A percentile compares a stretch with the other conserved stretches of the same genome.
Conservation (phyloP, 2,888 invertebrate species). For the Agrochola macilenta region DNA sequence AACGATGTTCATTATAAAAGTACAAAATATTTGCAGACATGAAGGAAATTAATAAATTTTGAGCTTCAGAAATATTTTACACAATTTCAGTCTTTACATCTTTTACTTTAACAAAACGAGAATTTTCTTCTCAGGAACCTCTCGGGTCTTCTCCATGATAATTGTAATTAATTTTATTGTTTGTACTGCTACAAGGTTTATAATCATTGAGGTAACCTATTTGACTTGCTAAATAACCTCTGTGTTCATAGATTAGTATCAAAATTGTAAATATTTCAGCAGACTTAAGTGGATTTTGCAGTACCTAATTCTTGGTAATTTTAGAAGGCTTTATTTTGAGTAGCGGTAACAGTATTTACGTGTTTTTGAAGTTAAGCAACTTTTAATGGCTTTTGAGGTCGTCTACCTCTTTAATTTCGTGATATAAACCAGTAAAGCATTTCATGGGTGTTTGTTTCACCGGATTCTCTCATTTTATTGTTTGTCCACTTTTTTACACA, state of each 20-base stretch:
- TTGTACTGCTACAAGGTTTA: conserved; percentile 42
- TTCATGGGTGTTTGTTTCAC: not conserved
- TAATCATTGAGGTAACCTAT: conserved; percentile 52
- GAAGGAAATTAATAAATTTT: conserved; percentile 37
- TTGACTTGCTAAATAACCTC: conserved; percentile 60
- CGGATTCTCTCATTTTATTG: not conserved
- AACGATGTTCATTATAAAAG: not conserved
- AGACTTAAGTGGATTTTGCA: conserved; percentile 41
- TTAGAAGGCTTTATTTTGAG: conserved; percentile 4
- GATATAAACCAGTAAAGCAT: not conserved
- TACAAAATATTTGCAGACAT: conserved; percentile 18
- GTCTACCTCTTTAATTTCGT: not conserved
- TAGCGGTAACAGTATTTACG: not conserved
- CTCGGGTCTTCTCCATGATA: conserved; percentile 49
- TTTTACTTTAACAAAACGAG: conserved; percentile 32
- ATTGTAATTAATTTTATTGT: conserved; percentile 66
- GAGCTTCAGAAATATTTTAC: conserved; percentile 9
- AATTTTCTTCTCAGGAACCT: conserved; percentile 34
- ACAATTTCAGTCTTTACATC: conserved; percentile 17
- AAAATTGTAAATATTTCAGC: conserved; percentile 48
- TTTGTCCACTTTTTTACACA: not conserved
- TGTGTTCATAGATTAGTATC: conserved; percentile 60
- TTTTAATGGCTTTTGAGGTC: not conserved
- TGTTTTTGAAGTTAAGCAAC: not conserved
- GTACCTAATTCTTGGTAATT: conserved; percentile 28